Evolutionary conservation across 53 echinoderm and acorn worm genomes (phyloP), one percentile per base, ranked within the genome.

Genomic region (Henricia sp.): DNA sequence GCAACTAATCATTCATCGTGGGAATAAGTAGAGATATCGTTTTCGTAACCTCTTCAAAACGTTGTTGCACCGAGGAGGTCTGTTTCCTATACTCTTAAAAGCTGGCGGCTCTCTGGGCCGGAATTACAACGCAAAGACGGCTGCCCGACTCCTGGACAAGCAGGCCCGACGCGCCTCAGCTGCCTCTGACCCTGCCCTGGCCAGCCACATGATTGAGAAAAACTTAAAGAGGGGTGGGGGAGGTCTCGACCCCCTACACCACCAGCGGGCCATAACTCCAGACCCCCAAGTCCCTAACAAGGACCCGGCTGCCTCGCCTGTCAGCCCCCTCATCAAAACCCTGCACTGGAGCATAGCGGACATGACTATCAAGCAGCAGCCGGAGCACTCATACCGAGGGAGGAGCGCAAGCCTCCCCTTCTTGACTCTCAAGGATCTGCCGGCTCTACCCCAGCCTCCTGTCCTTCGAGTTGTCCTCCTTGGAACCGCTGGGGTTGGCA

Each of bases 401-500:
- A 43, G 96, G 26, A 96, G 96, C 57, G 67, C 93, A 21, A 96
- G 96, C 66, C 78, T 93, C 34, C 96, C 96, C 14, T 96, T 93
- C 56, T 70, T 96, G 10, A 89, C 88, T 23, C 77, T 96, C 21
- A 83, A 74, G 33, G 94, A 96, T 67, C 65, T 91, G 57, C 92
- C 87, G 26, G 68, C 72, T 1, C 85, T 90, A 3, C 68, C 72
- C 30, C 82, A 70, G 50, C 87, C 83, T 16, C 82, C 63, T n/a
- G 84, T 82, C 1, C 68, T 91, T 0, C 86, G 75, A 43, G 94
- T 99, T 25, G 87, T 94, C 0, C 77, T 99, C 6, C 89, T 99
- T 1, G 99, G 99, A 12, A 86, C 84, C 11, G 57, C 94, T 10
- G 94, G 94, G 6, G 99, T 99, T 14, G 99, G 99, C 0, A 99